phyloP scores from a whole-genome alignment of 1,140 invertebrate species.

The Neodiprion pinetum region DNA sequence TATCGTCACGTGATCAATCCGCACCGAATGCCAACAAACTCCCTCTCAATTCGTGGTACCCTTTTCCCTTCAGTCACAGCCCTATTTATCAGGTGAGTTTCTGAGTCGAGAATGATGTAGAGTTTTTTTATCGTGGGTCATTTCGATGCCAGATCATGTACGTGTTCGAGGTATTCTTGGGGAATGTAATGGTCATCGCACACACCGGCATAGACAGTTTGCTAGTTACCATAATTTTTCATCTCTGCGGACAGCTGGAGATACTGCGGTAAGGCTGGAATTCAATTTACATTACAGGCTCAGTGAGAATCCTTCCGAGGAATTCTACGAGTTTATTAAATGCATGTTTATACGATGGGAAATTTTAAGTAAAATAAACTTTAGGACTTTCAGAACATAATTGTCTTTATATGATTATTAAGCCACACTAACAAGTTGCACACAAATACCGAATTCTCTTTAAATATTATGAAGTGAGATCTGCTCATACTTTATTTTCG shows the following conservation, averaged over 20 bases:
- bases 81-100: neutral
- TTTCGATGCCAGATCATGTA: neutral
- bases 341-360: neutral
- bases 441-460: too few species aligned
- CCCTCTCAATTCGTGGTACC: neutral
- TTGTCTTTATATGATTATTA: too few species aligned
- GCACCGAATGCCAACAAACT: neutral
- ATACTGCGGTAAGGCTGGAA: neutral
- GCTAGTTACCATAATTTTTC: neutral
- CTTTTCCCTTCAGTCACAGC: neutral
- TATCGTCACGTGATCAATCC: neutral
- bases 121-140: neutral
- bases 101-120: neutral
- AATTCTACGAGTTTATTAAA: neutral
- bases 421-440: too few species aligned
- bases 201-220: neutral
- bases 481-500: too few species aligned
- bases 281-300: neutral
- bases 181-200: neutral
- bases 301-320: neutral
- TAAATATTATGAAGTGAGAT: too few species aligned
- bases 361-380: neutral
- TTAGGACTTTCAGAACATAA: too few species aligned
- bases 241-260: conserved; percentile 3
- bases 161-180: neutral